Base-by-base conservation (phyloP, 2,113 vertebrate genomes). In the Stercorarius parasiticus region DNA sequence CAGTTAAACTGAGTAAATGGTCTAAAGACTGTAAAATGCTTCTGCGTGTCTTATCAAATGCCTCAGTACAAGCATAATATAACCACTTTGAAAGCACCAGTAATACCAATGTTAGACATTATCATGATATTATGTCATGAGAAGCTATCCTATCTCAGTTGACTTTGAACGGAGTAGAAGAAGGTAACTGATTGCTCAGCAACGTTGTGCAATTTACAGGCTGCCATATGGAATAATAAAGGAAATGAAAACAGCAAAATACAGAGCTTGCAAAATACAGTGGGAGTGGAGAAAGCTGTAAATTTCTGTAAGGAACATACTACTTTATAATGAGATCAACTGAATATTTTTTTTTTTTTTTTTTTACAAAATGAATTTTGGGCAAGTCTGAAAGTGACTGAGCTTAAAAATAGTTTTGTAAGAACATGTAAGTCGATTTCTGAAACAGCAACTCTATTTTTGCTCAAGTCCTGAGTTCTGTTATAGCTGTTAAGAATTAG, bases 121-220 rank as follows among this genome's bases (percentile, higher is more conserved):
- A 62, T 69, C 34, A 19, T 70, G 55, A 27, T 69, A 12, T 3
- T n/a, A 1, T 65, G 23, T 47, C 7, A 20, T 50, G 49, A 40
- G 74, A 71, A 79, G 3, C 43, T 43, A 6, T 38, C n/a, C 38
- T 95, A 81, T 95, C 72, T 90, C 38, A 38, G 23, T 65, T 96
- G 90, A 95, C 95, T 96, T 96, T 93, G 96, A 90, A 74, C 93
- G 29, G 58, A 9, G 49, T 85, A 15, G 69, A 72, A 85, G 42
- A n/a, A 67, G 23, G 3, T 52, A 93, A 56, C 40, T 89, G 83
- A 87, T 78, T 43, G 69, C 62, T 97, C 87, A 90, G 93, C 74
- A 43, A 0, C 45, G 12, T 65, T 89, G 55, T 79, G 65, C n/a
- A 76, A 69, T 93, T 95, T 94, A 96, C 81, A 82, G 81, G 86